Evolutionary conservation across 2,888 invertebrate species (phyloP).

Genomic region (Stenichneumon culpator): DNA sequence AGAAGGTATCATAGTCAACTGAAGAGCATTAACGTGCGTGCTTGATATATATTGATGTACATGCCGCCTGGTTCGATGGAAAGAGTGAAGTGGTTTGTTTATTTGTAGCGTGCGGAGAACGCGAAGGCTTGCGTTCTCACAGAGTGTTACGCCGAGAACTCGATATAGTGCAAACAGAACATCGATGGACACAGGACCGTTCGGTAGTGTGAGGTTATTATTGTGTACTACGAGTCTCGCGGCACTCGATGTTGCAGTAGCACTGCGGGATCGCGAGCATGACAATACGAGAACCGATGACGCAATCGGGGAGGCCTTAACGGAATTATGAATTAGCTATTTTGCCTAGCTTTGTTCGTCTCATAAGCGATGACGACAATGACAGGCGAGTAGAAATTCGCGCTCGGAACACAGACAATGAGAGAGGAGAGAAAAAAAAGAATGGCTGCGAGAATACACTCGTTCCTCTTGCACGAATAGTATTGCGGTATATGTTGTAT

Average conservation of each 20-base stretch:
- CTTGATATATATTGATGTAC: neutral
- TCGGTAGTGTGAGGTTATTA: neutral
- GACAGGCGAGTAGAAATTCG: constrained; percentile 45
- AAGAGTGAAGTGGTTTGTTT: constrained; percentile 7
- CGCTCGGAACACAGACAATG: constrained; percentile 20
- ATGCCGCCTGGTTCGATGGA: neutral
- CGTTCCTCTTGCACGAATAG: constrained; percentile 16
- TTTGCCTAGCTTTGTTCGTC: constrained; percentile 44
- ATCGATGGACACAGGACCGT: neutral
- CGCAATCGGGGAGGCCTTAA: constrained; percentile 76
- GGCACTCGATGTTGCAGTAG: constrained; percentile 44
- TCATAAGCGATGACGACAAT: constrained; percentile 14
- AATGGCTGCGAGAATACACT: constrained; percentile 23
- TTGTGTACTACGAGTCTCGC: constrained; percentile 31
- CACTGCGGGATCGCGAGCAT: constrained; percentile 50
- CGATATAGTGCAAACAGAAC: neutral
- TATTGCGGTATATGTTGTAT: neutral
- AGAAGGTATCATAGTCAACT: constrained; percentile 15
- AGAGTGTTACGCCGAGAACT: constrained; percentile 7
- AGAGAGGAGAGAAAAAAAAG: constrained; percentile 26
- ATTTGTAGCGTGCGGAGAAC: constrained; percentile 8
- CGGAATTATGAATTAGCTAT: constrained; percentile 78
- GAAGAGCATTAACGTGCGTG: neutral
- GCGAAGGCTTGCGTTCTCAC: constrained; percentile 1
- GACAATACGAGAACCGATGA: constrained; percentile 61